phyloP scores from a whole-genome alignment of 2,888 invertebrate genomes.

The Papilio demoleus region DNA sequence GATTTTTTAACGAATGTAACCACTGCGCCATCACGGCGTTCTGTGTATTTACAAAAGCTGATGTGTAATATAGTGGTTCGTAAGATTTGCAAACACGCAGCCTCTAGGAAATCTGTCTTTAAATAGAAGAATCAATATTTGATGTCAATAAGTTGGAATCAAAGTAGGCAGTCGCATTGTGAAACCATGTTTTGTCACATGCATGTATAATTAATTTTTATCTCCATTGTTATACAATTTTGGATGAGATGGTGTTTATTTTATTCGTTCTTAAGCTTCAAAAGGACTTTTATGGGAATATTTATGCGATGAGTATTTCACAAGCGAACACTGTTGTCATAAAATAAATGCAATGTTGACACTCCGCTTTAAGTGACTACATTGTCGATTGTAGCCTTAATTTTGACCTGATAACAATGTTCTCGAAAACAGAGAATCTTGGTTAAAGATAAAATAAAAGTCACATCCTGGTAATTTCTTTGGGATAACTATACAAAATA shows the following conservation, averaged over 20 bases:
- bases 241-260: slow-evolving; percentile 22
- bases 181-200: slow-evolving; percentile 36
- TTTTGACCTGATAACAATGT: not conserved
- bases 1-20: not conserved
- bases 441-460: not conserved
- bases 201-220: slow-evolving; percentile 36
- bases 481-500: not conserved
- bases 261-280: slow-evolving; percentile 17
- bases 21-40: not conserved
- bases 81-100: slow-evolving; percentile 27
- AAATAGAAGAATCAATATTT: slow-evolving; percentile 38
- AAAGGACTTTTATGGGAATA: slow-evolving; percentile 23
- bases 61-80: slow-evolving; percentile 28
- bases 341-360: slow-evolving; percentile 18
- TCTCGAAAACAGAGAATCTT: not conserved
- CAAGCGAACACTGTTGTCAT: slow-evolving; percentile 11
- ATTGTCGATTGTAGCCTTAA: not conserved
- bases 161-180: slow-evolving; percentile 30
- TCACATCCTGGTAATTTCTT: not conserved
- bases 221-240: slow-evolving; percentile 32
- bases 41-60: slow-evolving; percentile 21
- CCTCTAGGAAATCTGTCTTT: slow-evolving; percentile 36
- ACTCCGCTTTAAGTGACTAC: slow-evolving; percentile 12
- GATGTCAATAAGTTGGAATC: slow-evolving; percentile 32
- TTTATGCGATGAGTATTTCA: slow-evolving; percentile 20